These are phyloP conservation scores for Tichodroma muraria DNA, from an alignment of 2,113 vertebrate genomes.

Conservation along the genomic window DNA sequence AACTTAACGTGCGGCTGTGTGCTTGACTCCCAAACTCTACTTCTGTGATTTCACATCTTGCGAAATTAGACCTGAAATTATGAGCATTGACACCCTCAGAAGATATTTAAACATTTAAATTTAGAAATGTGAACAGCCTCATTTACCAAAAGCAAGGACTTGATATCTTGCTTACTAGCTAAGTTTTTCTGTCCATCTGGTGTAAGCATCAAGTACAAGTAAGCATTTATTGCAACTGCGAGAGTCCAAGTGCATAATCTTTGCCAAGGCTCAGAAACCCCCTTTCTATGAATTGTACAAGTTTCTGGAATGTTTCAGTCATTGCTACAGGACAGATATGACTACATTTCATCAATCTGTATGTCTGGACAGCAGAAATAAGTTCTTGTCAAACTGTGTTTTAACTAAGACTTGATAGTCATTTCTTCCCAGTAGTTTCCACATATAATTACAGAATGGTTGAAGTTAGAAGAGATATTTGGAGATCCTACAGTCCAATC, in stretches of 20 bases:
- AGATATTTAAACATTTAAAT: not conserved
- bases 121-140: not conserved
- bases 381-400: not conserved
- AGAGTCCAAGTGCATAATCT: not conserved
- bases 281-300: not conserved
- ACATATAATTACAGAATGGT: not conserved
- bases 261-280: not conserved
- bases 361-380: not conserved
- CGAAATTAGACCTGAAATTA: not conserved
- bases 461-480: not conserved
- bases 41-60: not conserved
- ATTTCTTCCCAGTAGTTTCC: not conserved
- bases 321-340: not conserved
- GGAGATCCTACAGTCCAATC: not conserved
- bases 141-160: not conserved
- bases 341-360: not conserved
- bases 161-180: not conserved
- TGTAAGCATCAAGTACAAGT: not conserved
- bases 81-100: not conserved
- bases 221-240: not conserved
- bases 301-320: not conserved
- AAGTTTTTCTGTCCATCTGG: not conserved
- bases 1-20: not conserved
- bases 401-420: not conserved
- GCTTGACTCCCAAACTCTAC: not conserved